Evolutionary conservation across 1,140 invertebrate species (phyloP).

Genomic region (Sweltsa coloradensis): DNA sequence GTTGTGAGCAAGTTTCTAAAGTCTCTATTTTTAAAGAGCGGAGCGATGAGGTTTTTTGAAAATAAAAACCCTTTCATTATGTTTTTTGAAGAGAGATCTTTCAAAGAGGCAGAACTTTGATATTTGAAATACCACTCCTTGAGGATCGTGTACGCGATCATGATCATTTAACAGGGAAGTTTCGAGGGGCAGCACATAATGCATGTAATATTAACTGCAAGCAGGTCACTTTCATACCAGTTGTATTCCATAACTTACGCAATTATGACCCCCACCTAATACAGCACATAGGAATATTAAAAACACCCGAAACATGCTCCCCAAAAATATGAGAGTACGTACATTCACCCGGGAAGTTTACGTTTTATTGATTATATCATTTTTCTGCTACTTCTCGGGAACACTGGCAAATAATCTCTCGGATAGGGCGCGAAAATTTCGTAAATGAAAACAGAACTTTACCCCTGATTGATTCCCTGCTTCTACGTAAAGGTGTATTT

Average conservation of each 20-base stretch:
- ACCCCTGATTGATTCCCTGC: conserved; percentile 13
- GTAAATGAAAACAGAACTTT: background rate
- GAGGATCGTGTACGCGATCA: background rate
- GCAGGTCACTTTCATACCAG: background rate
- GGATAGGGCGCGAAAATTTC: conserved; percentile 7
- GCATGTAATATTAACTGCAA: background rate
- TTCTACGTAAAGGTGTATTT: conserved; percentile 22
- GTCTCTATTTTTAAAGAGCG: no score
- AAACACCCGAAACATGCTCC: background rate
- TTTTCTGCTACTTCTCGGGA: conserved; percentile 20
- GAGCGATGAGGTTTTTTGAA: no score
- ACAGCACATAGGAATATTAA: background rate
- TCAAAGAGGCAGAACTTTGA: no score
- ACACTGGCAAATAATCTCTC: conserved; percentile 16
- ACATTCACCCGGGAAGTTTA: conserved; percentile 4
- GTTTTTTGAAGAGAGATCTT: no score
- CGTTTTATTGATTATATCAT: conserved; percentile 24
- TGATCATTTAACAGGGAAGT: background rate
- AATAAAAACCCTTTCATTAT: no score
- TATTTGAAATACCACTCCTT: no score
- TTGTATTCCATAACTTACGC: background rate
- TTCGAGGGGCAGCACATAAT: background rate
- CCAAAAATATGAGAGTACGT: background rate
- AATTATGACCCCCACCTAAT: background rate
- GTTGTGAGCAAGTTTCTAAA: no score